Conservation (phyloP, 2,113 vertebrate genomes). For the Sclerurus mexicanus region DNA sequence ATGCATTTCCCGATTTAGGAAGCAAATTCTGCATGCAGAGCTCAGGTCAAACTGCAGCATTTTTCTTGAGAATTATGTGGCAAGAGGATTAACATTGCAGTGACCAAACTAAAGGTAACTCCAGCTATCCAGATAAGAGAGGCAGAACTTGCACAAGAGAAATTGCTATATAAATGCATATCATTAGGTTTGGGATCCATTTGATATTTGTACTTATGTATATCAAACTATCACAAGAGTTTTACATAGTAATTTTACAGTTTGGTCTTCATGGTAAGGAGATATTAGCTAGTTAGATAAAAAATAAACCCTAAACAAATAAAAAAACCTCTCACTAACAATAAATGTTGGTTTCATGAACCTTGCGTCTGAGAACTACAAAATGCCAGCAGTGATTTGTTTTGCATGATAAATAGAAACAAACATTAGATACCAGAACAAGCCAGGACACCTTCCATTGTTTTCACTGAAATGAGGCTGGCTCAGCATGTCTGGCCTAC, state of each 20-base stretch:
- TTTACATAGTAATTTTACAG: neutral
- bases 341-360: neutral
- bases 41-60: neutral
- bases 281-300: neutral
- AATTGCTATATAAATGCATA: fast-evolving
- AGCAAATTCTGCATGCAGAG: neutral
- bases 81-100: neutral
- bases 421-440: neutral
- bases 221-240: neutral
- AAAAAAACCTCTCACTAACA: fast-evolving
- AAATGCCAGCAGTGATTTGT: neutral
- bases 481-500: neutral
- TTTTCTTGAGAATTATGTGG: neutral
- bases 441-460: neutral
- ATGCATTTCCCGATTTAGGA: neutral
- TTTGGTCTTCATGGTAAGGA: neutral
- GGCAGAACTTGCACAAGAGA: neutral
- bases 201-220: neutral
- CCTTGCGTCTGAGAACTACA: neutral
- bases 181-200: neutral
- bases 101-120: neutral
- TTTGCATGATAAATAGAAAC: neutral
- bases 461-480: neutral
- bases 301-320: neutral
- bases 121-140: neutral